A percentile compares a stretch with the other conserved stretches of the same genome.
phyloP scores from a whole-genome alignment of 2,888 invertebrate species.

The Fabriciana adippe region DNA sequence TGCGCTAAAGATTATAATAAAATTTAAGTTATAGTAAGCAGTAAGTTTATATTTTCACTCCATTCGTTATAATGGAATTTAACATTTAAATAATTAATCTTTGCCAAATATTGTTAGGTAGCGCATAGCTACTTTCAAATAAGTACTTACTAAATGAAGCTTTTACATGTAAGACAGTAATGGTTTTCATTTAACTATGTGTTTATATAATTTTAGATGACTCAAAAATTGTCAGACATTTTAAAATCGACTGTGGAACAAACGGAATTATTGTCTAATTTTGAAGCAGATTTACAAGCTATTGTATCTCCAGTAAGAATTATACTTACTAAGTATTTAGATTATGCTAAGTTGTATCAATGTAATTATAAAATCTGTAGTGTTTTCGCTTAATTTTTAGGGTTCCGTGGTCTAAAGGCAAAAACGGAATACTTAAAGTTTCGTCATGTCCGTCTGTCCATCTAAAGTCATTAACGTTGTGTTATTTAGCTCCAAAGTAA shows the following conservation, averaged over 20 bases:
- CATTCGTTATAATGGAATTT: no score
- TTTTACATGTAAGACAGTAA: slow-evolving; percentile 1
- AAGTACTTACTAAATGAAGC: not conserved
- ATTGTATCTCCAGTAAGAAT: slow-evolving; percentile 61
- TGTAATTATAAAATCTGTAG: no score
- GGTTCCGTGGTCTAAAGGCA: no score
- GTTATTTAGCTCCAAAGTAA: no score
- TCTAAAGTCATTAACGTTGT: not conserved
- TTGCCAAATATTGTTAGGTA: no score
- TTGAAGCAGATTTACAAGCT: slow-evolving; percentile 55
- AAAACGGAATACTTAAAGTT: no score
- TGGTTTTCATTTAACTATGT: not conserved
- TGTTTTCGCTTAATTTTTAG: not conserved
- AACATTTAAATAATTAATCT: no score
- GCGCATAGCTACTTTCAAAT: not conserved
- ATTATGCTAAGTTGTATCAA: no score
- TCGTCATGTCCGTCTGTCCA: no score
- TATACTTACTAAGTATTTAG: not conserved
- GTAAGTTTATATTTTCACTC: no score
- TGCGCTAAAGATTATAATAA: no score
- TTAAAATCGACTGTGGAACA: slow-evolving; percentile 53
- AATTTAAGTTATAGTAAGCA: no score
- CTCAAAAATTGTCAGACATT: slow-evolving; percentile 49
- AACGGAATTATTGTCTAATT: slow-evolving; percentile 50
- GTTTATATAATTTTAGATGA: slow-evolving; percentile 51